Evolutionary conservation across 2,888 invertebrate species (phyloP).

Genomic region (Lasius fuliginosus): DNA sequence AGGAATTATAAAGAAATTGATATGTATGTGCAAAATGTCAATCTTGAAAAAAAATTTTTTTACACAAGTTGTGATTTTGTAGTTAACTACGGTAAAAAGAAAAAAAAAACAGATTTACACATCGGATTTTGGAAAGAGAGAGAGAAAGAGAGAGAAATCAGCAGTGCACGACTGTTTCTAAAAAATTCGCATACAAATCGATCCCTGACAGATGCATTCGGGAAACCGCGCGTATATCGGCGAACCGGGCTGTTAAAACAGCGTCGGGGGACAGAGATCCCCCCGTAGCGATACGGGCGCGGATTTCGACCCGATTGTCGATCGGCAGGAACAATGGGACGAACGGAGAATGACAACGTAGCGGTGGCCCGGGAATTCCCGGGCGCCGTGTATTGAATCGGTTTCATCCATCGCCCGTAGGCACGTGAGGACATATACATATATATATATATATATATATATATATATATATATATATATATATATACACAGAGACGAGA

Average conservation of each 20-base stretch:
- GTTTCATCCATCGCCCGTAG: slow-evolving; percentile 37
- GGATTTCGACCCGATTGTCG: slow-evolving; percentile 37
- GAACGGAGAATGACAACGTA: slow-evolving; percentile 58
- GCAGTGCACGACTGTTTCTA: slow-evolving; percentile 31
- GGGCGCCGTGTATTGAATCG: slow-evolving; percentile 3
- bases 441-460: no score
- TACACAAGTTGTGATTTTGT: slow-evolving; percentile 4
- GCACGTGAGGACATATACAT: slow-evolving; percentile 2
- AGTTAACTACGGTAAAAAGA: neutral
- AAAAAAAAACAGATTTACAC: slow-evolving; percentile 27
- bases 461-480: no score
- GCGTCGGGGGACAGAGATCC: slow-evolving; percentile 53
- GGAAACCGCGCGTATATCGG: slow-evolving; percentile 41
- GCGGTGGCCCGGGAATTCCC: slow-evolving; percentile 16
- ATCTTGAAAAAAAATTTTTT: neutral
- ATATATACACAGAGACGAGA: neutral
- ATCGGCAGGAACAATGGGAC: slow-evolving; percentile 47
- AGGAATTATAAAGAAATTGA: neutral
- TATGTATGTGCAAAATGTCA: neutral
- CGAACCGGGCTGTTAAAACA: slow-evolving; percentile 44
- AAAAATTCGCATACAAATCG: slow-evolving; percentile 37
- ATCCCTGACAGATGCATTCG: slow-evolving; percentile 44
- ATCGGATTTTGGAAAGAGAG: neutral
- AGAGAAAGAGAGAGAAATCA: slow-evolving; percentile 5
- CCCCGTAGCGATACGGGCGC: slow-evolving; percentile 42